These are phyloP conservation scores for Harpalus rufipes DNA, from an alignment of 2,888 invertebrate species.

Conservation along the genomic window DNA sequence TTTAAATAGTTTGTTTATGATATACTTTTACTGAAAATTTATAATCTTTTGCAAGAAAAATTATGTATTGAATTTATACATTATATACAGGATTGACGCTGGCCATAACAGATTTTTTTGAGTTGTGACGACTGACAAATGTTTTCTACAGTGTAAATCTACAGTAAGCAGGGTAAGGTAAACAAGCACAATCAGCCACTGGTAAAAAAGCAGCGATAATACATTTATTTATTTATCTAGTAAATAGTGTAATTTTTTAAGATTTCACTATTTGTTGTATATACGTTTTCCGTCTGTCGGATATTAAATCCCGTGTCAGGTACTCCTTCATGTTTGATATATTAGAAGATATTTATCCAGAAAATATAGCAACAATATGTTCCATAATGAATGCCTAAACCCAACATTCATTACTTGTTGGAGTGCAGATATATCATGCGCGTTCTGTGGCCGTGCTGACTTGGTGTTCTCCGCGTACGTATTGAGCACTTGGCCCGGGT, in stretches of 20 bases:
- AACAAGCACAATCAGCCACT: too few species aligned
- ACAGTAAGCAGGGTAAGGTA: too few species aligned
- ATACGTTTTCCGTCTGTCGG: background rate
- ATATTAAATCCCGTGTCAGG: background rate
- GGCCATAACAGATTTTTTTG: too few species aligned
- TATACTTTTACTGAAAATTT: too few species aligned
- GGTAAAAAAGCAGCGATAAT: too few species aligned
- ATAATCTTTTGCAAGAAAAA: too few species aligned
- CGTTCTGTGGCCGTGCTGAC: slow-evolving; percentile 24
- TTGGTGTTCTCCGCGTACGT: slow-evolving; percentile 18
- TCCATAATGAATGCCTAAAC: slow-evolving; percentile 30
- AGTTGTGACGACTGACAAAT: too few species aligned
- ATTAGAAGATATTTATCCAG: slow-evolving; percentile 9
- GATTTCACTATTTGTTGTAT: background rate
- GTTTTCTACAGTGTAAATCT: too few species aligned
- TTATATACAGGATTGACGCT: too few species aligned
- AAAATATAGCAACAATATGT: slow-evolving; percentile 44
- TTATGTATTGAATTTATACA: too few species aligned
- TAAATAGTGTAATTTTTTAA: background rate
- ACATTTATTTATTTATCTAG: background rate
- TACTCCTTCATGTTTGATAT: slow-evolving; percentile 14
- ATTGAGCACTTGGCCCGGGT: slow-evolving; percentile 72
- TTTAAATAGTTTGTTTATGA: too few species aligned
- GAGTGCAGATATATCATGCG: slow-evolving; percentile 28
- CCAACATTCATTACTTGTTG: slow-evolving; percentile 21